Conservation (phyloP, 2,888 invertebrate species). For the Pycnomerus fuliginosus region DNA sequence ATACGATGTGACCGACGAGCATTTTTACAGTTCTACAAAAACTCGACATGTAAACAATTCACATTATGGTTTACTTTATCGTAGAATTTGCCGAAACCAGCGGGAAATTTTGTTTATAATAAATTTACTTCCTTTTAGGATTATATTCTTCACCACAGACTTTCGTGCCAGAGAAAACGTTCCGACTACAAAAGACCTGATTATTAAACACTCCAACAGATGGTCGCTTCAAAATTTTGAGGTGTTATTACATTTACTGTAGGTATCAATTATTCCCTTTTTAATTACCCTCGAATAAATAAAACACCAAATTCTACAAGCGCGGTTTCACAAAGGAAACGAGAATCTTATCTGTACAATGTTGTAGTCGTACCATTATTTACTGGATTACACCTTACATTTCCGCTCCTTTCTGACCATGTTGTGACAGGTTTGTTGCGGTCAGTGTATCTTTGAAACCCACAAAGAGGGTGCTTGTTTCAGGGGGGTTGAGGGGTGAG, state of each 20-base stretch:
- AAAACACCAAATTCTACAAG: constrained; percentile 4
- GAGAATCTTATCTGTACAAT: constrained; percentile 11
- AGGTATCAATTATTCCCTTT: constrained; percentile 11
- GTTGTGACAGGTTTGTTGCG: constrained; percentile 46
- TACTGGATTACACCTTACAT: constrained; percentile 40
- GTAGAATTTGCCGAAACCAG: constrained; percentile 17
- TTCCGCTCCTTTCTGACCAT: constrained; percentile 37
- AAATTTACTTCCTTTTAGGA: constrained; percentile 15
- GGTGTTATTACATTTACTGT: constrained; percentile 19
- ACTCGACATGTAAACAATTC: constrained; percentile 37
- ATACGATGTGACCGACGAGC: constrained; percentile 41
- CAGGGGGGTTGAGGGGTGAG: constrained; percentile 15
- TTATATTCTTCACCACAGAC: constrained; percentile 6
- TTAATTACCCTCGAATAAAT: constrained; percentile 14
- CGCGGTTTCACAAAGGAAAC: constrained; percentile 1
- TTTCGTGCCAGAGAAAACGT: constrained; percentile 13
- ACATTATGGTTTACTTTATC: constrained; percentile 19
- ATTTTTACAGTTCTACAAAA: constrained; percentile 41
- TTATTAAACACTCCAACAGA: constrained; percentile 24
- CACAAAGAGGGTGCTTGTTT: constrained; percentile 21
- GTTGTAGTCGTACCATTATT: constrained; percentile 17
- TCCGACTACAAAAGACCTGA: constrained; percentile 17
- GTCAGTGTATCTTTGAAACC: constrained; percentile 33
- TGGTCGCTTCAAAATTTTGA: constrained; percentile 21
- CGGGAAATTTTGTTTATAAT: constrained; percentile 12